Base-by-base conservation (phyloP, 2,113 vertebrate species). In the Serilophus lunatus region DNA sequence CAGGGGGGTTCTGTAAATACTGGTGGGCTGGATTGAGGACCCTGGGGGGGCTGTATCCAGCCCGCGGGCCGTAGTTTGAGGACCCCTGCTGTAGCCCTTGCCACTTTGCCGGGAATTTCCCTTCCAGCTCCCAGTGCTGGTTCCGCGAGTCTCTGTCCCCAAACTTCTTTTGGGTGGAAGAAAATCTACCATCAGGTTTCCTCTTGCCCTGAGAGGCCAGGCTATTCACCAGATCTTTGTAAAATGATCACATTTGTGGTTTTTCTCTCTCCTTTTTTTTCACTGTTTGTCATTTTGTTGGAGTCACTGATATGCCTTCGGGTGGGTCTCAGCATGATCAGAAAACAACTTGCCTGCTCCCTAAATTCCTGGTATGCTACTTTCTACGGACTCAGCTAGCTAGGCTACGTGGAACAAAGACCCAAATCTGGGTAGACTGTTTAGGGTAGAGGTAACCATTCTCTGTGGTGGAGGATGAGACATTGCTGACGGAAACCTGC, bases 291-390 rank as follows among this genome's bases (percentile, higher is more conserved):
- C 5, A 4, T 51, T 66, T 76, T 72, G n/a, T 47, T 59, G 2
- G n/a, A 63, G 60, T 68, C 7, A 7, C 6, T 72, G 70, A 33
- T 60, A 42, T 45, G 18, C 23, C 19, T 54, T 89, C 49, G 72
- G 50, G 74, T 87, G 31, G 18, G 51, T 82, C 53, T 86, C 51
- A 25, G 38, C 14, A 38, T 5, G 20, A 80, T 9, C 2, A 6
- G 78, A 94, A 87, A 42, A 76, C 36, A 69, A 35, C 36, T 12
- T 87, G 13, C 33, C 24, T 33, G 15, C 31, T 81, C n/a, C 8
- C 3, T 56, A 65, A 57, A 38, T 56, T 80, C 40, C 28, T 20
- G 0, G 0, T 51, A 33, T 3, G 6, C 29, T 0, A 0, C 33
- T 86, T 85, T 80, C 40, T 14, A 20, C 0, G 4, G 71, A 69